Conservation (phyloP, 1,140 invertebrate genomes). For the Bombus superbus region DNA sequence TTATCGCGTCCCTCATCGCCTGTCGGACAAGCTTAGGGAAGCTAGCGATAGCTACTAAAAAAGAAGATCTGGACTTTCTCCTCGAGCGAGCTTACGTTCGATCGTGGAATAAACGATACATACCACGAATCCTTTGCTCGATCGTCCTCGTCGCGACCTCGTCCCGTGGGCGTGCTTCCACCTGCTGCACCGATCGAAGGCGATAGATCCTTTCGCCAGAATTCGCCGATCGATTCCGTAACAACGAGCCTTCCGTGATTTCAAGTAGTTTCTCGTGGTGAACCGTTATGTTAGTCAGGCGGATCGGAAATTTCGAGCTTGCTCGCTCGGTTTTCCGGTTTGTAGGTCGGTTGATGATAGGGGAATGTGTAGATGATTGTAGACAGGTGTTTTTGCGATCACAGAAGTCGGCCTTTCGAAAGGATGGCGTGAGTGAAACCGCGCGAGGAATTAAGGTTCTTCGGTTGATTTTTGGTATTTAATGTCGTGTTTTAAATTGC, state of each 20-base stretch:
- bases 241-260: background rate
- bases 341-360: conserved; percentile 15
- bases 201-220: conserved; percentile 3
- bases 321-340: conserved; percentile 10
- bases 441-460: background rate
- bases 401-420: background rate
- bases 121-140: conserved; percentile 45
- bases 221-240: background rate
- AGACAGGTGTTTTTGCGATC: background rate
- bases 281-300: background rate
- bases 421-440: background rate
- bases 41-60: background rate
- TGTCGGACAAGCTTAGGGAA: conserved; percentile 24
- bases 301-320: background rate
- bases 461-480: background rate
- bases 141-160: conserved; percentile 64
- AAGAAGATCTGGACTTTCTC: conserved; percentile 45
- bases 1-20: conserved; percentile 53
- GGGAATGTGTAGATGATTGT: conserved; percentile 8
- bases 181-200: conserved; percentile 21
- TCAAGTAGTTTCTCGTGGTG: background rate
- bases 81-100: background rate
- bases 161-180: conserved; percentile 53
- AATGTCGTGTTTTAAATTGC: background rate
- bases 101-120: background rate